phyloP scores from a whole-genome alignment of 2,113 vertebrate species.

The Calonectris borealis region DNA sequence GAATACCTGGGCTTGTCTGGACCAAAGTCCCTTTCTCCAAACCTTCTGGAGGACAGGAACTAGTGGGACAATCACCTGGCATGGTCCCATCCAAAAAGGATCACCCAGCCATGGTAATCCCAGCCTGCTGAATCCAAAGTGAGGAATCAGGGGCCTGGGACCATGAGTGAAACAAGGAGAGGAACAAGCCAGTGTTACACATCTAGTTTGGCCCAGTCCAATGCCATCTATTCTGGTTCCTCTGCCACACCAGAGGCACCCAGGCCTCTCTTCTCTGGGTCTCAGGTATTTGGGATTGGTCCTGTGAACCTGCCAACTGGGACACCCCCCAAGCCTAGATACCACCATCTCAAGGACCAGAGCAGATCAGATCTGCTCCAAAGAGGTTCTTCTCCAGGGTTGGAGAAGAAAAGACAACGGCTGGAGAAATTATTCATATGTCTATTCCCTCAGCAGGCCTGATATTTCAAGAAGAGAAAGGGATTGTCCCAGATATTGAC shows the following conservation, averaged over 20 bases:
- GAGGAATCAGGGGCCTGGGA: not conserved
- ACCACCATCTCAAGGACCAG: not conserved
- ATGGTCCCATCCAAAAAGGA: not conserved
- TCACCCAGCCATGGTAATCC: not conserved
- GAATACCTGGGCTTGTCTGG: not conserved
- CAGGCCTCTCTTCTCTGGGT: not conserved
- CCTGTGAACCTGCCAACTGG: not conserved
- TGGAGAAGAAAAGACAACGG: not conserved
- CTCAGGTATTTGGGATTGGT: not conserved
- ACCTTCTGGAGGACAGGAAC: not conserved
- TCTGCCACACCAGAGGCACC: not conserved
- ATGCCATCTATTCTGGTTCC: not conserved
- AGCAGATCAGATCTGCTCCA: not conserved
- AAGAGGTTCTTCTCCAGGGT: not conserved
- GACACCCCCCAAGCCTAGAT: not conserved
- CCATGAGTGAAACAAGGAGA: not conserved
- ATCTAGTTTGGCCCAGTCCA: not conserved
- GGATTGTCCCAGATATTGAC: not conserved
- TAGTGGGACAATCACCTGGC: not conserved
- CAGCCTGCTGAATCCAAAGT: not conserved
- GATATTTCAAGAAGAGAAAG: not conserved
- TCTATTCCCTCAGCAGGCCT: not conserved
- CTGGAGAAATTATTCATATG: not conserved
- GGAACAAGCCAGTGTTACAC: not conserved
- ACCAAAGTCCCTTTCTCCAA: not conserved